A percentile compares a stretch with the other conserved stretches of the same genome.
These are phyloP conservation scores for Gambusia yucatana DNA, from an alignment of 2,797 vertebrate species.

Conservation along the genomic window DNA sequence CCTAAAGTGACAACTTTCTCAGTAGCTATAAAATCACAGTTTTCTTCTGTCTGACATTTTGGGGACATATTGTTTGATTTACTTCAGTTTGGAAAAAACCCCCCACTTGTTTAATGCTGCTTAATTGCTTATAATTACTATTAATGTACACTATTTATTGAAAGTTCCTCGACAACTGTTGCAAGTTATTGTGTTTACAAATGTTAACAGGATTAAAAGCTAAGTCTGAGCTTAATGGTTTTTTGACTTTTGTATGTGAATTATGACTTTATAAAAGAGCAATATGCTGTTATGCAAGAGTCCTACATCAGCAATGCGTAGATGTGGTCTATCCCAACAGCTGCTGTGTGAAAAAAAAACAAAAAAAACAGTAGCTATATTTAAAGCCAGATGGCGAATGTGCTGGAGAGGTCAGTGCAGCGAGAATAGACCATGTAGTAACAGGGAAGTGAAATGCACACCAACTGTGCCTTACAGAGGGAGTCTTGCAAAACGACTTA, in stretches of 20 bases:
- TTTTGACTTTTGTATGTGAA: not conserved
- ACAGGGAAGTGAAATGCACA: conserved; percentile 16
- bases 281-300: conserved; percentile 32
- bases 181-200: conserved; percentile 6
- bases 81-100: conserved; percentile 37
- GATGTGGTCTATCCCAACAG: conserved; percentile 50
- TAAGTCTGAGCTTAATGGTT: not conserved
- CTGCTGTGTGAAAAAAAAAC: conserved; percentile 28
- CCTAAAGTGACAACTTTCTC: conserved; percentile 62
- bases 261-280: not conserved
- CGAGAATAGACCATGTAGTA: conserved; percentile 39
- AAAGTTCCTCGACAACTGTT: conserved; percentile 18
- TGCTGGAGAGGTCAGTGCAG: conserved; percentile 39
- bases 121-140: conserved; percentile 22
- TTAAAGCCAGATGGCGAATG: conserved; percentile 41
- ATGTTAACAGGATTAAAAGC: not conserved
- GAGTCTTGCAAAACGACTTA: not conserved
- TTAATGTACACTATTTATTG: conserved; percentile 64
- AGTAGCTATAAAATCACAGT: conserved; percentile 13
- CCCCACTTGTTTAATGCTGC: conserved; percentile 35
- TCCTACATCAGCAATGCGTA: conserved; percentile 13
- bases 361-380: conserved; percentile 31
- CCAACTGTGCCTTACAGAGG: not conserved
- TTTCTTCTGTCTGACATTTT: conserved; percentile 11
- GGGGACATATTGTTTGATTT: conserved; percentile 28